Conservation (phyloP, 2,888 invertebrate genomes). For the Rotaria macrura region DNA sequence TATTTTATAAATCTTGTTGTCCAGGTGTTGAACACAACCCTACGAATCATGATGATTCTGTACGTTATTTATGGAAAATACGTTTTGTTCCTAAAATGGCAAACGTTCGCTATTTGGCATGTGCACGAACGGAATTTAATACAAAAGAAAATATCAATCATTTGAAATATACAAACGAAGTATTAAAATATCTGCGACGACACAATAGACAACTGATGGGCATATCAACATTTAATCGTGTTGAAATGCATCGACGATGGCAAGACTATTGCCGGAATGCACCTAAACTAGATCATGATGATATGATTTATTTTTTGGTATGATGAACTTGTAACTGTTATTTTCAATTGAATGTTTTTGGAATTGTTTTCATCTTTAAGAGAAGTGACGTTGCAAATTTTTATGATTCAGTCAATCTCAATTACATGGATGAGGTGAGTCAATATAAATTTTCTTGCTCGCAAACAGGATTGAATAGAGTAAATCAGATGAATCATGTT, state of each 20-base stretch:
- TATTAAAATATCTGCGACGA: not conserved
- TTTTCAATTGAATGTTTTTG: not conserved
- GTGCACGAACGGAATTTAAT: not conserved
- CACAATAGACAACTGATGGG: not conserved
- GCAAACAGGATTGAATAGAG: too few species aligned
- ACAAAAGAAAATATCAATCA: not conserved
- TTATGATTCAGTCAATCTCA: slow-evolving; percentile 7
- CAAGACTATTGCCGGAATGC: not conserved
- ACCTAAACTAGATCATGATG: not conserved
- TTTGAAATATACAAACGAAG: slow-evolving; percentile 4
- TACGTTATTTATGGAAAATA: not conserved
- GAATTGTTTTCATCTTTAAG: not conserved
- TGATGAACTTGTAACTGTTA: too few species aligned
- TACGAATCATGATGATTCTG: not conserved
- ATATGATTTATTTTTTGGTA: not conserved
- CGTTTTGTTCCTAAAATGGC: not conserved
- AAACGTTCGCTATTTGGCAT: not conserved
- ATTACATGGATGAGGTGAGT: not conserved
- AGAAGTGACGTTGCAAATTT: not conserved
- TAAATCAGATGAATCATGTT: too few species aligned
- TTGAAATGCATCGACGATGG: not conserved
- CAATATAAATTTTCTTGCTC: not conserved
- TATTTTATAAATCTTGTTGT: not conserved
- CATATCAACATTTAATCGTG: slow-evolving; percentile 1
- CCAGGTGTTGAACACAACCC: not conserved